Percentiles rank a stretch among this genome's conserved stretches.
phyloP scores from a whole-genome alignment of 1,140 invertebrate genomes.

The Uloborus diversus region DNA sequence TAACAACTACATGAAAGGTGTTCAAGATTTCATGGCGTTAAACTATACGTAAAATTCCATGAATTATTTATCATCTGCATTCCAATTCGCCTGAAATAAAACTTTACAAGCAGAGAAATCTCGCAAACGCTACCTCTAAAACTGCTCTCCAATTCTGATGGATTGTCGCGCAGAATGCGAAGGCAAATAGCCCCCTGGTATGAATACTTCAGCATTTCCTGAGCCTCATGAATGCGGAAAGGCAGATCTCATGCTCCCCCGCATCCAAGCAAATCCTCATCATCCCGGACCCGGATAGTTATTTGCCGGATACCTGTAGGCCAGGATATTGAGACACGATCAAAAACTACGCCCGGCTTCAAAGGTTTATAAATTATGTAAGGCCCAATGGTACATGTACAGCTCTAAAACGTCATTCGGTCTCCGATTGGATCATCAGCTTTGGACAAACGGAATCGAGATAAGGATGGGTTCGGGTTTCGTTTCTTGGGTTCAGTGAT shows the following conservation, averaged over 20 bases:
- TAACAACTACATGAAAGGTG: no score
- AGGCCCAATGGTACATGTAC: not conserved
- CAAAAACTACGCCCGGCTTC: slow-evolving; percentile 24
- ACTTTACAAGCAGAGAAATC: not conserved
- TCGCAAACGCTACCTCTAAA: not conserved
- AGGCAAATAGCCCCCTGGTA: slow-evolving; percentile 25
- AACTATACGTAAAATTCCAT: not conserved
- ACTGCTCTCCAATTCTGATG: no score
- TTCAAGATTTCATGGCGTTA: not conserved
- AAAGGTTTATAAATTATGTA: slow-evolving; percentile 48
- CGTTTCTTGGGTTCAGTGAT: not conserved
- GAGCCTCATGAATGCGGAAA: not conserved
- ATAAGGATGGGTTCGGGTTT: not conserved
- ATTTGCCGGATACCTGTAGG: slow-evolving; percentile 32
- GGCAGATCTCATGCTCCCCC: not conserved
- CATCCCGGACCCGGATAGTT: not conserved
- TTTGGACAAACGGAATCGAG: slow-evolving; percentile 36
- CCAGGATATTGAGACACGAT: slow-evolving; percentile 34
- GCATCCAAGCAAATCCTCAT: slow-evolving; percentile 4
- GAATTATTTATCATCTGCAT: not conserved
- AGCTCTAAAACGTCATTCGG: slow-evolving; percentile 14
- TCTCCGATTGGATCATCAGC: slow-evolving; percentile 45
- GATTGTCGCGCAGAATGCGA: no score
- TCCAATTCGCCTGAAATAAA: not conserved
- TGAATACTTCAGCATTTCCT: slow-evolving; percentile 33